A percentile compares a stretch with the other conserved stretches of the same genome.
phyloP scores from a whole-genome alignment of 2,113 vertebrate genomes.

The Platanista minor region DNA sequence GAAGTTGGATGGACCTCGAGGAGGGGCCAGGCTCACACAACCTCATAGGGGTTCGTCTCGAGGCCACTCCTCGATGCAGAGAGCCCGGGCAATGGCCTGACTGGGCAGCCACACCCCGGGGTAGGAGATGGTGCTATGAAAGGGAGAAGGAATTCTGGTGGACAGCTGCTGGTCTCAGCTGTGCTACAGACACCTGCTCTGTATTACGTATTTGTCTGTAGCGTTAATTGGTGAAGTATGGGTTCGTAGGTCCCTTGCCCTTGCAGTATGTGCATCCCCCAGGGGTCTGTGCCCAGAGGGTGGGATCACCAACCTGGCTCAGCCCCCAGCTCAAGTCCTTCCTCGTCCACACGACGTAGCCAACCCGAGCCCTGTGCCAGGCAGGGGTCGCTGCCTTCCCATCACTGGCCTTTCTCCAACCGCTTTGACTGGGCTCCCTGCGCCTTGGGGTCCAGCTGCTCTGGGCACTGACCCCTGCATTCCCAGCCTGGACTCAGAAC shows the following conservation, averaged over 20 bases:
- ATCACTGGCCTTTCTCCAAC: neutral
- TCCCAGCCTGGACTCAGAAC: neutral
- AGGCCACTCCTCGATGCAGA: accelerated
- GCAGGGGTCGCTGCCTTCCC: neutral
- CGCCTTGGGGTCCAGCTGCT: too few relatives aligned
- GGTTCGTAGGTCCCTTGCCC: neutral
- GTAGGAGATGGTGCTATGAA: accelerated
- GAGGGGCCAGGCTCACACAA: neutral
- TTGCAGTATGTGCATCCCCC: accelerated
- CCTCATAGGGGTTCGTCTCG: accelerated
- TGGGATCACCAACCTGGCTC: neutral
- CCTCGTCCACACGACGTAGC: accelerated
- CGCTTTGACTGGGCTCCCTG: neutral
- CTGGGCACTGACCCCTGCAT: neutral
- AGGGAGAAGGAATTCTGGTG: accelerated
- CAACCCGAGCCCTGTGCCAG: neutral
- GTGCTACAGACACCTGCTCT: accelerated
- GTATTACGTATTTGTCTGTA: accelerated
- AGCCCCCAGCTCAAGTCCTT: neutral
- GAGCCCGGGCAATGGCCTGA: neutral
- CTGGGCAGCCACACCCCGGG: accelerated
- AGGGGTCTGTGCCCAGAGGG: neutral
- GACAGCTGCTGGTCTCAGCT: accelerated
- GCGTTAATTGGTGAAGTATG: accelerated
- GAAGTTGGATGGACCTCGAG: neutral